phyloP scores from a whole-genome alignment of 2,888 invertebrate species.

The Calameuta pallipes region DNA sequence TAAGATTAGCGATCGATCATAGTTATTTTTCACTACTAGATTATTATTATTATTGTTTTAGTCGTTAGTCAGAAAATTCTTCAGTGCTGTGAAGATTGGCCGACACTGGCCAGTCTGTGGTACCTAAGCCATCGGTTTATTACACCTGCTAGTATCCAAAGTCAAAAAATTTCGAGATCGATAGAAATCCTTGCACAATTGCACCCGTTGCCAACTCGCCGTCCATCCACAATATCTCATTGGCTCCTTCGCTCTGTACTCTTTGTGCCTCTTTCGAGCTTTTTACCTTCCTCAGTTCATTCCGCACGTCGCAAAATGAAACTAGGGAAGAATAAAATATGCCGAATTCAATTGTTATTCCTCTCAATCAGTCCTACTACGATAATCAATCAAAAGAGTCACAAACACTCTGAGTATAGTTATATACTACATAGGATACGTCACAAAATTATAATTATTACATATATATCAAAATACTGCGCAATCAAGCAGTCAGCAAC shows the following conservation, averaged over 20 bases:
- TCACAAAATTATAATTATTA: neutral
- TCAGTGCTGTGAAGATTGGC: slow-evolving; percentile 65
- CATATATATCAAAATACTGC: neutral
- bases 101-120: slow-evolving; percentile 50
- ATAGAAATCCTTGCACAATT: neutral
- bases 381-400: neutral
- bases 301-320: neutral
- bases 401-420: neutral
- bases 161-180: neutral
- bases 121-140: slow-evolving; percentile 56
- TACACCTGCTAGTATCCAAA: neutral
- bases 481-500: slow-evolving; percentile 31
- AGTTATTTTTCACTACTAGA: slow-evolving; percentile 64
- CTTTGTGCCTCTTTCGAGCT: neutral
- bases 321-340: neutral
- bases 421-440: neutral
- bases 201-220: neutral
- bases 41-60: slow-evolving; percentile 56
- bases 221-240: neutral
- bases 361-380: neutral
- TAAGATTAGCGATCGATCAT: slow-evolving; percentile 55
- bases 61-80: slow-evolving; percentile 60
- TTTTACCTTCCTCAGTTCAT: neutral
- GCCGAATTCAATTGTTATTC: neutral
- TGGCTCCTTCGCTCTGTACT: neutral